Evolutionary conservation across 2,113 vertebrate genomes (phyloP).

Genomic region (Numida meleagris): DNA sequence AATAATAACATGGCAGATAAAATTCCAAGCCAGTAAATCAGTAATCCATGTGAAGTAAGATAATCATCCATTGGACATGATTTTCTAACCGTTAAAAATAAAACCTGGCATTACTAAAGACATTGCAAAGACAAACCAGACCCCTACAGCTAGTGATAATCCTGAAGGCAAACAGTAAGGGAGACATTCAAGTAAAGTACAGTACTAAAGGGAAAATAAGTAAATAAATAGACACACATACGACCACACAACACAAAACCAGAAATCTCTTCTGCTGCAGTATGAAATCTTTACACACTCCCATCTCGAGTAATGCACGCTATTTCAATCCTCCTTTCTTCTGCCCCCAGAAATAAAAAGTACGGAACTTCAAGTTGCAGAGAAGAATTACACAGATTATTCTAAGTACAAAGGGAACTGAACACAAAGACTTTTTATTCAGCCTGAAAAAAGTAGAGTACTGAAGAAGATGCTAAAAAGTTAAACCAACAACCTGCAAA

Average conservation of each 20-base stretch:
- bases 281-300: not conserved
- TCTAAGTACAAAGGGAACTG: not conserved
- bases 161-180: not conserved
- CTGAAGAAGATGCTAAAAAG: not conserved
- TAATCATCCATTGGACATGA: not conserved
- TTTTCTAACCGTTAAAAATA: not conserved
- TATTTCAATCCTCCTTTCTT: not conserved
- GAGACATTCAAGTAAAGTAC: not conserved
- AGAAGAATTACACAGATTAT: not conserved
- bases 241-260: not conserved
- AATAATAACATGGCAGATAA: not conserved
- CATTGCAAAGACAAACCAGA: not conserved
- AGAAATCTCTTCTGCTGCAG: not conserved
- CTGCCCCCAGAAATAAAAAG: not conserved
- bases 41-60: not conserved
- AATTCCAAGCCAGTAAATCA: not conserved
- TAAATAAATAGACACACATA: not conserved
- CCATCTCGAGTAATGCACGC: not conserved
- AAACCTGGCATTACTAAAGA: not conserved
- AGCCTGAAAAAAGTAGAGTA: not conserved
- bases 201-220: not conserved
- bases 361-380: not conserved
- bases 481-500: fast-evolving
- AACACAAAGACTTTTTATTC: not conserved
- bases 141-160: not conserved